Conservation (phyloP, 2,113 vertebrate genomes). For the Eudorcas thomsonii region DNA sequence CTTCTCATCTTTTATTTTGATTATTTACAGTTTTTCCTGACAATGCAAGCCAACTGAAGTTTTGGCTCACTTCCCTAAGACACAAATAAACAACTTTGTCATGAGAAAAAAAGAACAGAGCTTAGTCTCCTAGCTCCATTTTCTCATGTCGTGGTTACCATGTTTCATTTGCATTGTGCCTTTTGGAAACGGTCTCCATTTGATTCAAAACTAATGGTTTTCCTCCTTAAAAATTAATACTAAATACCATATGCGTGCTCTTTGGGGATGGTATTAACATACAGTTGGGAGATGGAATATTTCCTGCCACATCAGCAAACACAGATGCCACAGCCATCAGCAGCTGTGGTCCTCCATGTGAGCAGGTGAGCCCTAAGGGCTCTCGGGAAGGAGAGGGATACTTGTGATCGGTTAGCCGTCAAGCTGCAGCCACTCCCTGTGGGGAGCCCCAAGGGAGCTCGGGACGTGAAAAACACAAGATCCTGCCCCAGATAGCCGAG, state of each 20-base stretch:
- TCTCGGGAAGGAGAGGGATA: neutral
- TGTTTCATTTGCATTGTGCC: neutral
- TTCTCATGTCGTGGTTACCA: neutral
- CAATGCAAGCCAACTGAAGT: neutral
- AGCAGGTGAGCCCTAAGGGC: neutral
- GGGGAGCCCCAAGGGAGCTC: neutral
- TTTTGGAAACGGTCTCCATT: neutral
- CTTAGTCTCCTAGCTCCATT: neutral
- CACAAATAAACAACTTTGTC: neutral
- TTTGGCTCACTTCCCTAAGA: neutral
- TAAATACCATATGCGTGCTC: too few species aligned
- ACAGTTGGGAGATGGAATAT: neutral
- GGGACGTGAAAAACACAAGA: neutral
- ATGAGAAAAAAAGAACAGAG: neutral
- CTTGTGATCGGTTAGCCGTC: neutral
- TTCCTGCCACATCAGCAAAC: neutral
- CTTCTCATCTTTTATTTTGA: neutral
- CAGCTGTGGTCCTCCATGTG: accelerated
- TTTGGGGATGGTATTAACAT: neutral
- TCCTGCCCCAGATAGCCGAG: neutral
- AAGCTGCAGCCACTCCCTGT: neutral
- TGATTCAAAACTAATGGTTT: neutral
- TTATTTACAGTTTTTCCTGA: neutral
- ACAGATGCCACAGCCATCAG: neutral
- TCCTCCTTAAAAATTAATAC: neutral